Evolutionary conservation across 2,113 vertebrate species (phyloP).

Genomic region (Paradoxurus hermaphroditus): DNA sequence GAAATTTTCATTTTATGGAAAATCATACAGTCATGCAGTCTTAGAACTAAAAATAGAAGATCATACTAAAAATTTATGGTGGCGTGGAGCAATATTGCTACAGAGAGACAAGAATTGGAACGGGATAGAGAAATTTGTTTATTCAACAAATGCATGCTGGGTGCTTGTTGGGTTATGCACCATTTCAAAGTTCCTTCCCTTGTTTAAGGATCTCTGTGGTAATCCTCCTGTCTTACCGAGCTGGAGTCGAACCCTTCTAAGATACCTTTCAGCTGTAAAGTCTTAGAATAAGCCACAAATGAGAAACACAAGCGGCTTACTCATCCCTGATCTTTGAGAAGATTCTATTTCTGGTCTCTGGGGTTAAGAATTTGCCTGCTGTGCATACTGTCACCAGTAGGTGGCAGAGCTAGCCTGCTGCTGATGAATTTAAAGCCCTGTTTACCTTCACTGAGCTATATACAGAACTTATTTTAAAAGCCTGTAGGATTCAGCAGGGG

Average conservation of each 20-base stretch:
- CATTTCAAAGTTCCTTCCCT: not conserved
- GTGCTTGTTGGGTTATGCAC: not conserved
- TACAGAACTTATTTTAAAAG: not conserved
- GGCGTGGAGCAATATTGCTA: not conserved
- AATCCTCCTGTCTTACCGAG: not conserved
- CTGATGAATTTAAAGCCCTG: not conserved
- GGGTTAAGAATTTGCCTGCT: not conserved
- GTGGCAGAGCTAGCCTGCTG: slow-evolving; percentile 61
- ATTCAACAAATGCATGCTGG: not conserved
- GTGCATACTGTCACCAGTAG: slow-evolving; percentile 57
- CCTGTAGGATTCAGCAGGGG: not conserved
- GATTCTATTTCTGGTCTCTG: too few relatives aligned
- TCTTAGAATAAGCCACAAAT: not conserved
- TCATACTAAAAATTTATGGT: not conserved
- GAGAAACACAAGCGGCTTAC: not conserved
- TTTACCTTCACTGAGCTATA: not conserved
- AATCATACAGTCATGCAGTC: not conserved
- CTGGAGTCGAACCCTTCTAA: not conserved
- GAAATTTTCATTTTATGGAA: slow-evolving; percentile 24
- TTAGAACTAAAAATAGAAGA: slow-evolving; percentile 1
- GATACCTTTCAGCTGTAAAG: not conserved
- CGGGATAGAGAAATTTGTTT: not conserved
- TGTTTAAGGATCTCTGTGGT: not conserved
- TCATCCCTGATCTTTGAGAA: not conserved
- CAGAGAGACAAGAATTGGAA: not conserved